These are phyloP conservation scores for Lophotis ruficrista DNA, from an alignment of 2,113 vertebrate genomes.

Conservation along the genomic window DNA sequence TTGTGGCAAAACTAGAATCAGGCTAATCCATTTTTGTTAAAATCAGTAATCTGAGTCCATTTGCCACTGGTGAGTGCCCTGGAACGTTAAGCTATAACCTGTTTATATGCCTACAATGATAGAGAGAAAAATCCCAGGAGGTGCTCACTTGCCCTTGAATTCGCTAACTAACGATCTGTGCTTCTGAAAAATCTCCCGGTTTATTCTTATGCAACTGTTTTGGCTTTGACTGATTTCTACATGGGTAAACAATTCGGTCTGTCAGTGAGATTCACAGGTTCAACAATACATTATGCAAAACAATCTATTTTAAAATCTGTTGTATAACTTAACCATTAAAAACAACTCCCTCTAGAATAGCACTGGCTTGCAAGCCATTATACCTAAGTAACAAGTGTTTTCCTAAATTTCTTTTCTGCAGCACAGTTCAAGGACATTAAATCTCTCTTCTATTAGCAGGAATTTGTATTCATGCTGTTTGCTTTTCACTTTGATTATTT, in stretches of 20 bases:
- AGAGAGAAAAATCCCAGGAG: neutral
- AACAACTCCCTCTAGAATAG: neutral
- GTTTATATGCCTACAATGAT: neutral
- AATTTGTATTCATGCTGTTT: slow-evolving; percentile 10
- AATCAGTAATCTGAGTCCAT: neutral
- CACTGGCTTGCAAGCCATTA: slow-evolving; percentile 11
- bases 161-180: neutral
- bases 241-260: neutral
- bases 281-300: neutral
- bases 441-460: neutral
- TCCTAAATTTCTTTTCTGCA: slow-evolving; percentile 2
- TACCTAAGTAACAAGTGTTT: neutral
- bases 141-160: slow-evolving; percentile 21
- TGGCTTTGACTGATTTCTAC: neutral
- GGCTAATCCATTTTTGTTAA: neutral
- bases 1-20: neutral
- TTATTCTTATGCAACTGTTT: neutral
- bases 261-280: neutral
- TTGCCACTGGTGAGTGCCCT: neutral
- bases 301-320: neutral
- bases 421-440: slow-evolving; percentile 29
- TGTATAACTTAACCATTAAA: slow-evolving; percentile 17
- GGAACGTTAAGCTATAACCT: neutral
- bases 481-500: neutral
- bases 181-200: neutral